Evolutionary conservation across 2,113 vertebrate species (phyloP), one percentile per base, ranked within the genome.

Genomic region (Hippocampus mohnikei): DNA sequence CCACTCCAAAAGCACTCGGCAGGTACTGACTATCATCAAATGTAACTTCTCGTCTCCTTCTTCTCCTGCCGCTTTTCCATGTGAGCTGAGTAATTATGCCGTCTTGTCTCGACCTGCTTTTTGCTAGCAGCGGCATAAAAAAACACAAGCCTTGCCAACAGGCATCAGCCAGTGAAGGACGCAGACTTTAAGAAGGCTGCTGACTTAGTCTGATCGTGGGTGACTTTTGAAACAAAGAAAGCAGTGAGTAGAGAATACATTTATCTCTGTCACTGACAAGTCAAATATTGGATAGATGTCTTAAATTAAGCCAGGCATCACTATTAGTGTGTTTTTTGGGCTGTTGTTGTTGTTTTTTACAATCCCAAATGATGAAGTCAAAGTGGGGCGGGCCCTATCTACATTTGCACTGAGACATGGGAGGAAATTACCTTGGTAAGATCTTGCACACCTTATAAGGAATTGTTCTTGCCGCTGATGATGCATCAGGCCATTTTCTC

Each of bases 81-180:
- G 67, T 71, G 13, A 25, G 18, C 40, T 40, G 66, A 86, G 71
- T 75, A 78, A 74, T 78, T 62, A 71, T 27, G 29, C 67, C 18
- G 37, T 73, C 25, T 67, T 84, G 88, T 55, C 80, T 33, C 13
- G 71, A 84, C 88, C 66, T 85, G 85, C 69, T 81, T 70, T 83
- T 33, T 72, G 71, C 62, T 80, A 72, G 73, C 63, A 66, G 18
- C 44, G 50, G 67, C 61, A 59, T 18, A 78, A 76, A 27, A 44
- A 25, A 44, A 79, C n/a, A 44, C 78, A 78, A 77, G 78, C 73
- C 41, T 66, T 48, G 75, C 83, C 86, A 53, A 33, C 18, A 76
- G 83, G 80, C 79, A 72, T 33, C 60, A 48, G 42, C 46, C 60
- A 74, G 59, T 71, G 40, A 71, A 55, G 40, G 10, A 46, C 8